Base-by-base conservation (phyloP, 2,113 vertebrate genomes). In the Dasyornis broadbenti region DNA sequence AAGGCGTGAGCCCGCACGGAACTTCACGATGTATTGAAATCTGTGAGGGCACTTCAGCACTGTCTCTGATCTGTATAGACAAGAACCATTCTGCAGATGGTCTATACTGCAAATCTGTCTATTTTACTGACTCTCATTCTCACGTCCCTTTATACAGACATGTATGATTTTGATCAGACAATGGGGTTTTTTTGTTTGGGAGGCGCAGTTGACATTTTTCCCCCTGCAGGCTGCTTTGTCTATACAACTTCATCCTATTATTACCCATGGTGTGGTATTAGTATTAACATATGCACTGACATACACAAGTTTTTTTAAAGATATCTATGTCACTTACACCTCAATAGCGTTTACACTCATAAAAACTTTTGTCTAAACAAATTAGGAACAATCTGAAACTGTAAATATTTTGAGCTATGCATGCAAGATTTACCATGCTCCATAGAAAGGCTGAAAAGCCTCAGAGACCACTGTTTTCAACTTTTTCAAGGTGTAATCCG, bases 151-250 rank as follows among this genome's bases (percentile, higher is more conserved):
- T 83, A 33, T 26, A 68, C 6, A 80, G 21, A 30, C 11, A 28
- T 6, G 8, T 22, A 21, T 24, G 33, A 70, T 66, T 86, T 96
- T 90, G 42, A 61, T 82, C 47, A 68, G 49, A 40, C 7, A 19
- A 8, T 27, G 10, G 1, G 2, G 0, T 10, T 2, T 31, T 59
- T 54, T 39, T 28, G 6, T 61, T 60, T 26, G 15, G 7, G 6
- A 13, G 7, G 10, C 6, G 11, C 20, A 47, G 18, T 27, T 77
- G 16, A 11, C 60, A 59, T 83, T 68, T 63, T 40, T 2, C 1
- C 12, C 13, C 27, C 3, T 10, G 14, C 23, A 72, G 33, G 37
- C 37, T 45, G 22, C 16, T 76, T 89, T 86, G 69, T 42, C 42
- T 89, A 4, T 68, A 33, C 10, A 71, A 68, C 9, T 91, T 56